These are phyloP conservation scores for Cheilosia vulpina DNA, from an alignment of 2,888 invertebrate species.

Conservation along the genomic window DNA sequence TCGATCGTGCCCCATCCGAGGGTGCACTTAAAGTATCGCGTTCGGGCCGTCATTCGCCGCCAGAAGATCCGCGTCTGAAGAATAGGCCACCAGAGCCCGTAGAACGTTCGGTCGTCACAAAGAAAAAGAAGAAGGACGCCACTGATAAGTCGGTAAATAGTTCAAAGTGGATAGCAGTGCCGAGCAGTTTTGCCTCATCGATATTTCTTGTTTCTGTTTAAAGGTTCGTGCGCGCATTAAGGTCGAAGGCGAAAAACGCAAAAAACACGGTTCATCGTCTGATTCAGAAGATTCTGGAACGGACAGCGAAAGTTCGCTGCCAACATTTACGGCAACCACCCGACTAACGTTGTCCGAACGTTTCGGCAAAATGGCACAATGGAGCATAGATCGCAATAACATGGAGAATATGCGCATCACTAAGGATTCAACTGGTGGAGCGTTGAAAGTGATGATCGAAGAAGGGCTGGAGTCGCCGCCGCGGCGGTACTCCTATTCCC, in stretches of 20 bases:
- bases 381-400: constrained; percentile 92
- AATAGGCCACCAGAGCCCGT: constrained; percentile 85
- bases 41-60: constrained; percentile 84
- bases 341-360: constrained; percentile 92
- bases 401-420: constrained; percentile 95
- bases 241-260: constrained; percentile 84
- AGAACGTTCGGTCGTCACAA: constrained; percentile 82
- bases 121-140: constrained; percentile 83
- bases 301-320: constrained; percentile 84
- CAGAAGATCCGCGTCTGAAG: constrained; percentile 85
- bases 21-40: constrained; percentile 80
- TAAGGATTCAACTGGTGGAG: constrained; percentile 89
- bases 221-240: constrained; percentile 83
- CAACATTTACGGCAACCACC: constrained; percentile 87
- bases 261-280: constrained; percentile 85
- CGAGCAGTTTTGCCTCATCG: background rate
- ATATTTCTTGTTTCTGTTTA: constrained; percentile 12
- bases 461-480: constrained; percentile 86
- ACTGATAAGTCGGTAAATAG: constrained; percentile 82
- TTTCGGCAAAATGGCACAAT: constrained; percentile 96
- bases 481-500: constrained; percentile 85
- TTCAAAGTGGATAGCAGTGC: background rate
- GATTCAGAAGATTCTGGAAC: constrained; percentile 87
- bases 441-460: constrained; percentile 91
- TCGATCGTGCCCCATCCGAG: constrained; percentile 78